These are phyloP conservation scores for Phyto melanocephala DNA, from an alignment of 2,888 invertebrate genomes.

Conservation along the genomic window DNA sequence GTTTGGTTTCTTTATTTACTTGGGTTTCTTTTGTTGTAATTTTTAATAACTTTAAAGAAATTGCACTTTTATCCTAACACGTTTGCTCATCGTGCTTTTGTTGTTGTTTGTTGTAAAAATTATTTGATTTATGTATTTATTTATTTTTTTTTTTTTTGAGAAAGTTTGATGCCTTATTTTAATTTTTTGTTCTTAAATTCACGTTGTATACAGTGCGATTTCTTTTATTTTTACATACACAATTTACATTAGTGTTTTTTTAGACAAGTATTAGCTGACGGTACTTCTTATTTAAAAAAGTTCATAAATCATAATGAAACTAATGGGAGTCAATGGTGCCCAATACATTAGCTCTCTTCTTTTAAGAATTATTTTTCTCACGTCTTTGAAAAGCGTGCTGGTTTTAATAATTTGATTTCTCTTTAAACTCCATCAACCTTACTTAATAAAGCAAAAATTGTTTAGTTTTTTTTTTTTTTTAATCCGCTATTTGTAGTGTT, in stretches of 20 bases:
- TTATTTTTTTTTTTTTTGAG: slow-evolving; percentile 39
- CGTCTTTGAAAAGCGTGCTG: neutral
- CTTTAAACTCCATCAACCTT: neutral
- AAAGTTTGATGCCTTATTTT: slow-evolving; percentile 27
- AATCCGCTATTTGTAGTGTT: slow-evolving; percentile 25
- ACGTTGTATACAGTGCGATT: slow-evolving; percentile 40
- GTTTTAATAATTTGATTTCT: neutral
- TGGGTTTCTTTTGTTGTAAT: neutral
- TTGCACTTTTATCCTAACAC: slow-evolving; percentile 60
- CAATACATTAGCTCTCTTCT: neutral
- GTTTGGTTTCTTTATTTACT: neutral
- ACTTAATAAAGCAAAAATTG: neutral
- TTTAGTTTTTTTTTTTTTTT: too few species aligned
- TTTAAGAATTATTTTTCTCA: neutral
- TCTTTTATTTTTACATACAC: slow-evolving; percentile 43
- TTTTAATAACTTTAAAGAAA: slow-evolving; percentile 29
- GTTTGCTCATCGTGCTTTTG: neutral
- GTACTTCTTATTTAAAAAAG: neutral
- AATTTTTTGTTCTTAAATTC: slow-evolving; percentile 49
- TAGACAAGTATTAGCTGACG: neutral
- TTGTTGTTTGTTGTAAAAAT: slow-evolving; percentile 8
- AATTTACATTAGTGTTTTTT: neutral
- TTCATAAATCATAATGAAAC: neutral
- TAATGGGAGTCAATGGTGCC: neutral
- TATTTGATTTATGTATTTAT: too few species aligned